Evolutionary conservation across 2,888 invertebrate species (phyloP).

Genomic region (Lysandra coridon): DNA sequence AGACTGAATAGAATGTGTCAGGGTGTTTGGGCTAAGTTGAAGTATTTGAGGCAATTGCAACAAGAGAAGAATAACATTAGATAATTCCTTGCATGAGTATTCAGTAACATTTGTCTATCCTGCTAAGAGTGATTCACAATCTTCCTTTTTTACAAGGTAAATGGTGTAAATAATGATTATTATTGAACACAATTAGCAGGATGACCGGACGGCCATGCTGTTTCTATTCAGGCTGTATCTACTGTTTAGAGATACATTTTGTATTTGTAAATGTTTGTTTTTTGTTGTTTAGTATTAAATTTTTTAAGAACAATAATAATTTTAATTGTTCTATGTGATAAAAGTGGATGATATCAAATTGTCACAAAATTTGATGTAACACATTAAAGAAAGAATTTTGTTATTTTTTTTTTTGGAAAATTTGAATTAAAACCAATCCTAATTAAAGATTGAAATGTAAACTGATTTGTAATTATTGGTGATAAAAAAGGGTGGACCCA

Average conservation of each 20-base stretch:
- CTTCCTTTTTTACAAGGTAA: no score
- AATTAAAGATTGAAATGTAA: neutral
- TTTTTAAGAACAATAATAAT: no score
- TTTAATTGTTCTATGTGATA: no score
- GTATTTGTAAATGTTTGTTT: no score
- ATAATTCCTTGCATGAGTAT: neutral
- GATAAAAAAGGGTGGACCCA: neutral
- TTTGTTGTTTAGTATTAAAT: no score
- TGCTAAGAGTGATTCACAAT: no score
- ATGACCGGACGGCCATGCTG: no score
- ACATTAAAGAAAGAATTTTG: neutral
- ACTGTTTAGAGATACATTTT: no score
- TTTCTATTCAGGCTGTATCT: no score
- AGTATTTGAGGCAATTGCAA: conserved; percentile 71
- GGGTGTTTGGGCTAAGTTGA: conserved; percentile 92
- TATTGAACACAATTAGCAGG: no score
- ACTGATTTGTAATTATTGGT: neutral
- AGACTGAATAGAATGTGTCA: conserved; percentile 89
- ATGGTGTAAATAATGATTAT: no score
- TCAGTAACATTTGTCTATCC: neutral
- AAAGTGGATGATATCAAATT: neutral
- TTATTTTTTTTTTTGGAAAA: neutral
- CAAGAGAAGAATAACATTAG: conserved; percentile 37
- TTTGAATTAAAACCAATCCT: no score
- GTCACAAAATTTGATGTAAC: neutral